Conservation (phyloP, 2,888 invertebrate genomes). For the Dinocampus coccinellae region DNA sequence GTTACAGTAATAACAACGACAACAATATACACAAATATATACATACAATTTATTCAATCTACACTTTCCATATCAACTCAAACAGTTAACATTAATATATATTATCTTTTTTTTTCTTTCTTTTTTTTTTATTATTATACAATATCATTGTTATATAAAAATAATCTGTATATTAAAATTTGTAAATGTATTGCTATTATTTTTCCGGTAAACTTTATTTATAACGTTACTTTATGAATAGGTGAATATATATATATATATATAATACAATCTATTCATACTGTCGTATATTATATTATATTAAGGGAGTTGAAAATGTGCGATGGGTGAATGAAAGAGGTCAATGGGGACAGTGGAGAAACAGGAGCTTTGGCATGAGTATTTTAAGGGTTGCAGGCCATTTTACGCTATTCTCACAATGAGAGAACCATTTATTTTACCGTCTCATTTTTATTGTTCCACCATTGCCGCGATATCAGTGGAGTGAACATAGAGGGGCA, state of each 20-base stretch:
- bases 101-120: too few relatives aligned
- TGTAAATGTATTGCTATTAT: background rate
- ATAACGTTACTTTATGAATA: background rate
- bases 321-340: slow-evolving; percentile 1
- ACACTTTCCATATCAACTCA: background rate
- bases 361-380: background rate
- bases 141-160: background rate
- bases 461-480: slow-evolving; percentile 24
- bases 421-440: slow-evolving; percentile 57
- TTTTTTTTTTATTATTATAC: background rate
- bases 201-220: background rate
- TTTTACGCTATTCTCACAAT: slow-evolving; percentile 53
- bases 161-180: background rate
- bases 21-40: background rate
- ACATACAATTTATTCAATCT: background rate
- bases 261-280: background rate
- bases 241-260: background rate
- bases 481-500: background rate
- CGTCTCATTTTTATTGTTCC: slow-evolving; percentile 57
- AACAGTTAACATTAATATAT: background rate
- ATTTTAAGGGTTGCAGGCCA: slow-evolving; percentile 38
- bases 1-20: background rate
- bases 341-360: slow-evolving; percentile 11
- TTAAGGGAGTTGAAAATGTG: slow-evolving; percentile 7
- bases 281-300: background rate